phyloP scores from a whole-genome alignment of 2,888 invertebrate species.

The Ochropacha duplaris region DNA sequence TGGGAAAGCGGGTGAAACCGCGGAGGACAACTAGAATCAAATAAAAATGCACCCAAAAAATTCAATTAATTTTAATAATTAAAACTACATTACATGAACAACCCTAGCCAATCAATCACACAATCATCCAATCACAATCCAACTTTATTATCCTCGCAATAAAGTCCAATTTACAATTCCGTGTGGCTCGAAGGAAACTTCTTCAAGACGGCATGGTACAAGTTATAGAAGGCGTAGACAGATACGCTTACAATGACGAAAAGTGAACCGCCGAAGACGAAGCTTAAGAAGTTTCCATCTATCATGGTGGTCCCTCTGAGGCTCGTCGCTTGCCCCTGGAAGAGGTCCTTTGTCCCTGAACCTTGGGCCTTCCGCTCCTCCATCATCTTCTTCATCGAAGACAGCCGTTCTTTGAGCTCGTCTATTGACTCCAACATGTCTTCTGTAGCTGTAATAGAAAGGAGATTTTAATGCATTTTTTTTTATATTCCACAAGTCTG shows the following conservation, averaged over 20 bases:
- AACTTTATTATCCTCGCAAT: conserved; percentile 5
- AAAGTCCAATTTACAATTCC: conserved; percentile 84
- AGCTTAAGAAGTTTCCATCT: conserved; percentile 91
- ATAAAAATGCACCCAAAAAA: background rate
- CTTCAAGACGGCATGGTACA: conserved; percentile 85
- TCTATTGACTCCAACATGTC: conserved; percentile 88
- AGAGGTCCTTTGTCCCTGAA: conserved; percentile 72
- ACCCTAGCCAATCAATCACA: conserved; percentile 28
- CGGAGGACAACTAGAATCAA: background rate
- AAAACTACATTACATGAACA: background rate
- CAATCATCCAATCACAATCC: conserved; percentile 26
- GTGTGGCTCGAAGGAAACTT: conserved; percentile 92
- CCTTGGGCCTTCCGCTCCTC: conserved; percentile 85
- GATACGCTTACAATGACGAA: conserved; percentile 91
- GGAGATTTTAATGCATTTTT: background rate
- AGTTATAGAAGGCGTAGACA: conserved; percentile 92
- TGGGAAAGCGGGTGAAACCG: no score
- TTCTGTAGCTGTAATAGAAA: conserved; percentile 55
- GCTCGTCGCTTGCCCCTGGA: conserved; percentile 73
- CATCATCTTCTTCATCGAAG: conserved; percentile 92
- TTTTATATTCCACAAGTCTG: background rate
- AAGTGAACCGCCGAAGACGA: conserved; percentile 91
- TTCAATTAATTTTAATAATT: background rate
- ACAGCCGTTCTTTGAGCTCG: conserved; percentile 89
- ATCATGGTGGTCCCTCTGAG: conserved; percentile 86